These are phyloP conservation scores for Rhea americana DNA, from an alignment of 2,113 vertebrate genomes.

Conservation along the genomic window DNA sequence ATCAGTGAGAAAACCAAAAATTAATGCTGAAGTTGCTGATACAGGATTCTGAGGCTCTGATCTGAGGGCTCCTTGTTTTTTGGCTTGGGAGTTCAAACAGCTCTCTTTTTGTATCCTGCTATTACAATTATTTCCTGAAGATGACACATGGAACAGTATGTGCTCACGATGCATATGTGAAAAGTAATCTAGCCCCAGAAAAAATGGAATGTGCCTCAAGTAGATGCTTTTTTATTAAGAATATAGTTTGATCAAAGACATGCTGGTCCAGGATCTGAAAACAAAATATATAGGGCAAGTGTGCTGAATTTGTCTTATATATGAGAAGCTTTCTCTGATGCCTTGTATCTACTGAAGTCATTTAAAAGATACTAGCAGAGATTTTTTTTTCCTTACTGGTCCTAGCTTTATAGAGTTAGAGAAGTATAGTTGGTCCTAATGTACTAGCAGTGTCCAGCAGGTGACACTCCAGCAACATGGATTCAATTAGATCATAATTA, in stretches of 20 bases:
- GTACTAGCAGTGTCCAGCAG: not conserved
- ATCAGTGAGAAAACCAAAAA: not conserved
- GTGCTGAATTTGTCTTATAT: not conserved
- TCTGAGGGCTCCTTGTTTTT: not conserved
- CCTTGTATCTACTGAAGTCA: not conserved
- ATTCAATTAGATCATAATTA: rapidly evolving
- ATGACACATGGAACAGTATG: not conserved
- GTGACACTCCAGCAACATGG: not conserved
- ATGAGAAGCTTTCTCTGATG: not conserved
- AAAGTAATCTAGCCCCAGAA: not conserved
- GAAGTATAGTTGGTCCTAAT: rapidly evolving
- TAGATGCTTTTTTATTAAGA: not conserved
- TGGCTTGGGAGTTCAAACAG: not conserved
- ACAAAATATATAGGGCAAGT: not conserved
- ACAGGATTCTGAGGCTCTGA: not conserved
- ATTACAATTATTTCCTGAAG: not conserved
- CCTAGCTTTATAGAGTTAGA: rapidly evolving
- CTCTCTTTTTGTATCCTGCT: not conserved
- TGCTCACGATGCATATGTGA: not conserved
- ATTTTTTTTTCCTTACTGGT: rapidly evolving
- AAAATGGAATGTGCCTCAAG: not conserved
- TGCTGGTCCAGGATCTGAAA: not conserved
- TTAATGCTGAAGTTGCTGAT: not conserved
- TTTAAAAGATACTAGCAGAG: not conserved
- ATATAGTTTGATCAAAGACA: not conserved